phyloP scores from a whole-genome alignment of 2,797 vertebrate species.

The Anabas testudineus region DNA sequence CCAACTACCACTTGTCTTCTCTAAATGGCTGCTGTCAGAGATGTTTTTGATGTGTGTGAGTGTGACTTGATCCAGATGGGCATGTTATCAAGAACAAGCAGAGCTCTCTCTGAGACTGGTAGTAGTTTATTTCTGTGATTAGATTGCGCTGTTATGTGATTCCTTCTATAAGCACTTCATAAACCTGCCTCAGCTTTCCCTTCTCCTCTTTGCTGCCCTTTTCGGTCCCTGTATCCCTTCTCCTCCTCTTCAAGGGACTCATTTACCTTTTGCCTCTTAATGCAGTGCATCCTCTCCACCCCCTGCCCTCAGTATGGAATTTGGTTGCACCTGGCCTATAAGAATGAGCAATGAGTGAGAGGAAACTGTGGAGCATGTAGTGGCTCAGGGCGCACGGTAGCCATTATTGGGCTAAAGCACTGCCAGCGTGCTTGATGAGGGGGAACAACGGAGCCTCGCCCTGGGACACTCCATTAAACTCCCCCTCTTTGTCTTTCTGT shows the following conservation, averaged over 20 bases:
- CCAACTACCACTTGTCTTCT: constrained; percentile 42
- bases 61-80: constrained; percentile 42
- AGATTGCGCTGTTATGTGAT: constrained; percentile 55
- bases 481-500: constrained; percentile 81
- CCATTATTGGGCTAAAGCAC: constrained; percentile 82
- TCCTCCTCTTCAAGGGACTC: constrained; percentile 12
- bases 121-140: constrained; percentile 67
- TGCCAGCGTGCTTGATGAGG: constrained; percentile 81
- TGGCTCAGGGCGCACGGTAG: constrained; percentile 71
- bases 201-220: not conserved
- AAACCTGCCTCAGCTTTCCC: constrained; percentile 41
- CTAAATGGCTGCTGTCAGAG: constrained; percentile 57
- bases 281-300: constrained; percentile 59
- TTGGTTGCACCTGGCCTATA: constrained; percentile 68
- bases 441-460: constrained; percentile 76
- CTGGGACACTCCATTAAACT: constrained; percentile 81
- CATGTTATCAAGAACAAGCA: constrained; percentile 47
- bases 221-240: constrained; percentile 21
- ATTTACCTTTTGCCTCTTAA: constrained; percentile 58
- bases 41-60: constrained; percentile 23
- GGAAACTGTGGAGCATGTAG: constrained; percentile 62
- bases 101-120: constrained; percentile 35
- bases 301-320: constrained; percentile 38
- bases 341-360: constrained; percentile 79
- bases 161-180: constrained; percentile 64